Evolutionary conservation across 2,797 vertebrate genomes (phyloP).

Genomic region (Setipinna tenuifilis): DNA sequence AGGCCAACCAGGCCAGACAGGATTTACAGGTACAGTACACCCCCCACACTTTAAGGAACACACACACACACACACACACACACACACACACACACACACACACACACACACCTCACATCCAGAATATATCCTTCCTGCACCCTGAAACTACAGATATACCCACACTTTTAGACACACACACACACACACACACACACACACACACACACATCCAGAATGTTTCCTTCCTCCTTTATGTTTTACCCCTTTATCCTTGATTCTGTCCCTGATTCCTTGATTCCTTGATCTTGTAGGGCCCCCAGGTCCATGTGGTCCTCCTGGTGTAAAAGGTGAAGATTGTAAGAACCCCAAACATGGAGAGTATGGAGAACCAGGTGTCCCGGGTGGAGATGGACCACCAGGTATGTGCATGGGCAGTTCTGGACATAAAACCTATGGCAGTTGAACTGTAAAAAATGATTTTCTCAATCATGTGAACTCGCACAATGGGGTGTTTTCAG

Average conservation of each 20-base stretch:
- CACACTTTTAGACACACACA: too few species aligned
- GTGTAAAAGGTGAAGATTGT: slow-evolving; percentile 65
- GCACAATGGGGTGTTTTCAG: too few species aligned
- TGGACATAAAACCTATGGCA: neutral
- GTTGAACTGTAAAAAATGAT: neutral
- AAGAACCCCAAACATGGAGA: slow-evolving; percentile 53
- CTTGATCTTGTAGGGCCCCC: slow-evolving; percentile 63
- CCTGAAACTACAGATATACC: neutral
- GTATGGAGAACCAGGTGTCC: slow-evolving; percentile 61
- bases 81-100: too few species aligned
- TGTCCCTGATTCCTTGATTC: too few species aligned
- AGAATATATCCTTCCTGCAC: neutral
- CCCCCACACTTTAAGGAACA: too few species aligned
- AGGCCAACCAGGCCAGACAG: slow-evolving; percentile 63
- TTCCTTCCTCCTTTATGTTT: too few species aligned
- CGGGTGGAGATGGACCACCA: slow-evolving; percentile 67
- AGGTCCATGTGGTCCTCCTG: slow-evolving; percentile 63
- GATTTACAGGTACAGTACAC: slow-evolving; percentile 68
- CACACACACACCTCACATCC: too few species aligned
- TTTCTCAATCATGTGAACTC: too few species aligned
- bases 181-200: too few species aligned
- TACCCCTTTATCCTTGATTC: too few species aligned
- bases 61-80: neutral
- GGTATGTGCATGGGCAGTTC: slow-evolving; percentile 43
- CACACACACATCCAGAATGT: too few species aligned